These are phyloP conservation scores for Tachyglossus aculeatus DNA, from an alignment of 2,797 vertebrate species.

Conservation along the genomic window DNA sequence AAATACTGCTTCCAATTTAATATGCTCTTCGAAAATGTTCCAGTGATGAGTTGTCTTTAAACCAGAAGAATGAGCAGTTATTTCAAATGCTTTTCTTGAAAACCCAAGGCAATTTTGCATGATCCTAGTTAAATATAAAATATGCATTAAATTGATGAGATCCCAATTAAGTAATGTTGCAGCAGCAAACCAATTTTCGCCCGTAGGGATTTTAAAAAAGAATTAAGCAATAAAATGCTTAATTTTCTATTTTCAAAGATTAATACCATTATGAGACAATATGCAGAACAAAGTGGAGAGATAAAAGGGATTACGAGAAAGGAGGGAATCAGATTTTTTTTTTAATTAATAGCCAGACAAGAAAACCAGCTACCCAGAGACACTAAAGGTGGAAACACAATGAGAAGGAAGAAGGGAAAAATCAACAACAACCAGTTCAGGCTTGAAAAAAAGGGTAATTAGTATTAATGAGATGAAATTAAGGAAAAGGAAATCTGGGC, in stretches of 20 bases:
- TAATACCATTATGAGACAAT: constrained; percentile 5
- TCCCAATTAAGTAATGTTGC: constrained; percentile 36
- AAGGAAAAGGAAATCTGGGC: background rate
- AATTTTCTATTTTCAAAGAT: constrained; percentile 1
- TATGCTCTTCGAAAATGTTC: constrained; percentile 29
- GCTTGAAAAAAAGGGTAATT: background rate
- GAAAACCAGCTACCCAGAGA: background rate
- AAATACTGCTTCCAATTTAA: constrained; percentile 64
- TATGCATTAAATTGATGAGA: constrained; percentile 10
- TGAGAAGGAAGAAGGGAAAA: background rate
- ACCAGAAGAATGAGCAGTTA: constrained; percentile 27
- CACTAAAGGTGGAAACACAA: background rate
- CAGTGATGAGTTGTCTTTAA: constrained; percentile 42
- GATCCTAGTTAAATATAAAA: constrained; percentile 3
- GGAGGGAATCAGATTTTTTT: background rate
- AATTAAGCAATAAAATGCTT: background rate
- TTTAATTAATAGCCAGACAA: background rate
- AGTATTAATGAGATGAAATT: background rate
- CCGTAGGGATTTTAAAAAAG: background rate
- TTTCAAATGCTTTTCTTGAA: constrained; percentile 37
- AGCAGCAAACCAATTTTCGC: constrained; percentile 7
- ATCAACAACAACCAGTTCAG: no score
- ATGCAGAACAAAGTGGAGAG: background rate
- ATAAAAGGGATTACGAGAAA: background rate
- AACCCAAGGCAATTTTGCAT: background rate